A percentile compares a stretch with the other conserved stretches of the same genome.
phyloP scores from a whole-genome alignment of 92 coral and sea anemone genomes.

The Porites lobata region DNA sequence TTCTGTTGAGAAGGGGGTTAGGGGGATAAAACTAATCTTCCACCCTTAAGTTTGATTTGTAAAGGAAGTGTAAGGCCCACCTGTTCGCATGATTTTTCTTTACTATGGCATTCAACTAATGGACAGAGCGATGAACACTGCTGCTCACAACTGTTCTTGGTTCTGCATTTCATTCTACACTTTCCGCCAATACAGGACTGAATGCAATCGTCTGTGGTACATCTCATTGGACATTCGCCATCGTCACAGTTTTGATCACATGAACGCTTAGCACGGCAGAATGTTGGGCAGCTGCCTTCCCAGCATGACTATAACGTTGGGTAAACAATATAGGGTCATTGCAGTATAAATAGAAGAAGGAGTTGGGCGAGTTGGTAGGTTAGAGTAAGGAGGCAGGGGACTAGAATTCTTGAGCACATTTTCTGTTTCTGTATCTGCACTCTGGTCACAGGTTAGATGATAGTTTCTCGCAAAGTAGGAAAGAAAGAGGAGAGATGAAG shows the following conservation, averaged over 20 bases:
- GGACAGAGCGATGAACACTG: constrained; percentile 27
- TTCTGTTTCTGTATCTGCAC: no score
- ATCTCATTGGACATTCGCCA: constrained; percentile 38
- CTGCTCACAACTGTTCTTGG: constrained; percentile 20
- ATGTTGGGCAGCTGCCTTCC: constrained; percentile 22
- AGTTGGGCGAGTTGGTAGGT: neutral
- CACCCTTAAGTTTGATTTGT: no score
- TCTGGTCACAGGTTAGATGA: no score
- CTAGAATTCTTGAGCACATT: no score
- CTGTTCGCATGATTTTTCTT: constrained; percentile 39
- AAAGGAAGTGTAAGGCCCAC: neutral
- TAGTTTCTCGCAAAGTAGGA: no score
- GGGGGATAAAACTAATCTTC: neutral
- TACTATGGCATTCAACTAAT: constrained; percentile 29
- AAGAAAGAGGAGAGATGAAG: no score
- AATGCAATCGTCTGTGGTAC: constrained; percentile 16
- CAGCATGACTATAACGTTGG: constrained; percentile 26
- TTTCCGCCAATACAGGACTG: constrained; percentile 24
- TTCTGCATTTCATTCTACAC: constrained; percentile 32
- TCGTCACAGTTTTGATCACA: constrained; percentile 28
- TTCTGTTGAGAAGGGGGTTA: neutral
- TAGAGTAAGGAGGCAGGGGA: no score
- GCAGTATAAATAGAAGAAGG: neutral
- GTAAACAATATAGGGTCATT: no score
- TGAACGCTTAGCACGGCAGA: constrained; percentile 37